Base-by-base conservation (phyloP, 1,140 invertebrate genomes). In the Vollenhovia emeryi region DNA sequence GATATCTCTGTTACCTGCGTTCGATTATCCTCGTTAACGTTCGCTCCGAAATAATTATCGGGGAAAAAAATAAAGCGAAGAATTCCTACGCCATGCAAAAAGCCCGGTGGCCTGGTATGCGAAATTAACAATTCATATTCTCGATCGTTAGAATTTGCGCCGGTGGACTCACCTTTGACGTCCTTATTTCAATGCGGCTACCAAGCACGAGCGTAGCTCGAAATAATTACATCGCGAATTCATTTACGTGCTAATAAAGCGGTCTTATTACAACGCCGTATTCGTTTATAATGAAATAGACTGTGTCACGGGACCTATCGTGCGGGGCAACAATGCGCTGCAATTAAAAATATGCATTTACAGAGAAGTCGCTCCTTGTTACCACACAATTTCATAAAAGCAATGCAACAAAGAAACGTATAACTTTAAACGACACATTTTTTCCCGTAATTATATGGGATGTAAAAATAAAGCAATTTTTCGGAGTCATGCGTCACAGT, bases 181-280 rank as follows among this genome's bases (percentile, higher is more conserved):
- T 57, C 6, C 18, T 55, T 55, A 30, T 55, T 80, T 30, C 21
- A 43, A 69, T 30, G 11, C 24, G 27, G 6, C 5, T 9, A 15
- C 24, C n/a, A 13, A 40, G 0, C 21, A 24, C 40, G 36, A 33
- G n/a, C 27, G n/a, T 33, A 69, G 24, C 36, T 71, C 50, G 64
- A 71, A 57, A 73, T 71, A 59, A 82, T 82, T 71, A 82, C 78
- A 59, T 82, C 36, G 50, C 18, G 33, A 33, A 73, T 73, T 82
- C 66, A 73, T 82, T 82, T 73, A 82, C 50, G 50, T 71, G 78
- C 66, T 82, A 82, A 82, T 82, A 82, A 71, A 82, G 66, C 66
- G 27, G 27, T 73, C 78, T 78, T 84, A 73, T 57, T 55, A 62
- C 36, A 40, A 84, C 24, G 30, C 55, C 18, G 21, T 55, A 24